Percentiles rank a stretch among this genome's conserved stretches.
Conservation (phyloP, 1,140 invertebrate genomes). For the Oscheius sp. region DNA sequence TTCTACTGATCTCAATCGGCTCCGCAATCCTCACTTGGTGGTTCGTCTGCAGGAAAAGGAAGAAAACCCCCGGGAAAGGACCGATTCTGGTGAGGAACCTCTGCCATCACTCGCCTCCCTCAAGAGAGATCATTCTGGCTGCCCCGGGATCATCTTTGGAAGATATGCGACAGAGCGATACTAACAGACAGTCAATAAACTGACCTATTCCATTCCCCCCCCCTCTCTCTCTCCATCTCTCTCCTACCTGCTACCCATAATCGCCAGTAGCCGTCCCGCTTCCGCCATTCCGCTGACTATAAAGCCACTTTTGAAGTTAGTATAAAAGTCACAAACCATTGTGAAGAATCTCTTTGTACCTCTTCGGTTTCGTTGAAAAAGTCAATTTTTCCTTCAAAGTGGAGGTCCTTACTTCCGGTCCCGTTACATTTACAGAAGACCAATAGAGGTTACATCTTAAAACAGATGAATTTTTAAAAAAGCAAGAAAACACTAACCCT, state of each 20-base stretch:
- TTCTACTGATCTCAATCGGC: too few species aligned
- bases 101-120: too few species aligned
- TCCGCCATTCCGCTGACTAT: constrained; percentile 79
- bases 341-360: constrained; percentile 29
- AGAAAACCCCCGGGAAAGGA: too few species aligned
- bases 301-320: background rate
- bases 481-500: background rate
- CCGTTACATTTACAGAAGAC: constrained; percentile 30
- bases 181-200: too few species aligned
- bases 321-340: constrained; percentile 12
- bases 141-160: background rate
- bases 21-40: too few species aligned
- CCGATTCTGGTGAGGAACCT: too few species aligned
- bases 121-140: too few species aligned
- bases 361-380: background rate
- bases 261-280: constrained; percentile 82
- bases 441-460: constrained; percentile 30
- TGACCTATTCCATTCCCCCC: too few species aligned
- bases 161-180: background rate
- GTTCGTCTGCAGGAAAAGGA: too few species aligned
- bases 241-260: constrained; percentile 76
- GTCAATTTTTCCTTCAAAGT: constrained; percentile 7
- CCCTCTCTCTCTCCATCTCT: too few species aligned
- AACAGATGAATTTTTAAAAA: background rate
- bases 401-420: constrained; percentile 6